Evolutionary conservation across 2,888 invertebrate genomes (phyloP).

Genomic region (Eupeodes latifasciatus): DNA sequence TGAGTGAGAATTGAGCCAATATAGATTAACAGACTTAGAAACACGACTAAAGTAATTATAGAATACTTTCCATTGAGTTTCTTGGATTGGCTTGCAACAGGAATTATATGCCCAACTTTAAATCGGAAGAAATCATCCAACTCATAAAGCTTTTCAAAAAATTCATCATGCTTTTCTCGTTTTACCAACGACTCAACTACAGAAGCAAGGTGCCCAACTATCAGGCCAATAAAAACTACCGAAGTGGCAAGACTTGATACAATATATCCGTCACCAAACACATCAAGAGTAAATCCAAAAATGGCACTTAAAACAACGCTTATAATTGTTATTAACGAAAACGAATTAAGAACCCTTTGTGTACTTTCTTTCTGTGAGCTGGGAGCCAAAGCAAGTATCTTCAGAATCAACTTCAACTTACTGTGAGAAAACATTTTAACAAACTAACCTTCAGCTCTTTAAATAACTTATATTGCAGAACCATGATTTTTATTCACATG

Average conservation of each 20-base stretch:
- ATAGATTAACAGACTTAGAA: background rate
- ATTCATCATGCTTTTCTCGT: background rate
- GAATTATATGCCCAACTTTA: background rate
- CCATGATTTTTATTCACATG: background rate
- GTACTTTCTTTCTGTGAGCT: background rate
- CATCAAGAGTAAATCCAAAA: slow-evolving; percentile 1
- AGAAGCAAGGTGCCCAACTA: background rate
- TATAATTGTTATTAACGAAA: background rate
- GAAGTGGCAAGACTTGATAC: slow-evolving; percentile 14
- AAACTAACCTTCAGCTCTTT: background rate
- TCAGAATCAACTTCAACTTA: background rate
- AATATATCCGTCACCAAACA: slow-evolving; percentile 15
- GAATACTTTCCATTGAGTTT: background rate
- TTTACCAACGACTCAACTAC: background rate
- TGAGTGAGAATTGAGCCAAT: background rate
- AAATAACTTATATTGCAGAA: background rate
- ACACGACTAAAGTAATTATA: background rate
- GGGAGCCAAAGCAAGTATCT: background rate
- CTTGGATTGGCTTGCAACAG: background rate
- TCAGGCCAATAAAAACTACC: background rate
- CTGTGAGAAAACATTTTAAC: background rate
- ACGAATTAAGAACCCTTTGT: background rate
- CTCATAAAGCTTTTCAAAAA: background rate
- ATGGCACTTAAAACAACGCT: background rate
- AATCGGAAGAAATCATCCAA: slow-evolving; percentile 16